These are phyloP conservation scores for Pollenia amentaria DNA, from an alignment of 2,888 invertebrate species.

Conservation along the genomic window DNA sequence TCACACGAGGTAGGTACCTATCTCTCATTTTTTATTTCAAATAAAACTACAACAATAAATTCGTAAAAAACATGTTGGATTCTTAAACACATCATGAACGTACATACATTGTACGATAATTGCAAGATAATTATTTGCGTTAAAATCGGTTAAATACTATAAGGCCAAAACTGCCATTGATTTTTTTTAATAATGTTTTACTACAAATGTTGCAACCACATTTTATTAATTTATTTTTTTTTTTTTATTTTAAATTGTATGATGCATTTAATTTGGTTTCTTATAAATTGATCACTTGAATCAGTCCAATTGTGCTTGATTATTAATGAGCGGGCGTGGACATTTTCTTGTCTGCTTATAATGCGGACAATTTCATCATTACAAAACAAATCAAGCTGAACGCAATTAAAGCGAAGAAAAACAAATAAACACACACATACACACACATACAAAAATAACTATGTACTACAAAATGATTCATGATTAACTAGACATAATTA, in stretches of 20 bases:
- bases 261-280: constrained; percentile 51
- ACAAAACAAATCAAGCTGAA: constrained; percentile 80
- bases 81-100: too few relatives aligned
- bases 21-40: too few relatives aligned
- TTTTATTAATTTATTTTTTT: not conserved
- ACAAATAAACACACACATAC: constrained; percentile 51
- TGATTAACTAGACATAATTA: constrained; percentile 77
- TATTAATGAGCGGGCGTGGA: constrained; percentile 72
- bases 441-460: constrained; percentile 64
- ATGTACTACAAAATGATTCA: constrained; percentile 64
- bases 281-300: constrained; percentile 73
- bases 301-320: constrained; percentile 56
- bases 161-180: too few relatives aligned
- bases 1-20: too few relatives aligned
- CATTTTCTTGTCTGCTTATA: constrained; percentile 75
- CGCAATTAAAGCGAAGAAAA: constrained; percentile 78
- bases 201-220: constrained; percentile 36
- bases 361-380: constrained; percentile 78
- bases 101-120: too few relatives aligned
- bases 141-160: too few relatives aligned
- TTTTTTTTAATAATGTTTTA: not conserved
- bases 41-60: too few relatives aligned
- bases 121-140: too few relatives aligned
- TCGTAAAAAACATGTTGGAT: too few relatives aligned
- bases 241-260: constrained; percentile 67